Conservation (phyloP, 1,140 invertebrate genomes). For the Uloborus diversus region DNA sequence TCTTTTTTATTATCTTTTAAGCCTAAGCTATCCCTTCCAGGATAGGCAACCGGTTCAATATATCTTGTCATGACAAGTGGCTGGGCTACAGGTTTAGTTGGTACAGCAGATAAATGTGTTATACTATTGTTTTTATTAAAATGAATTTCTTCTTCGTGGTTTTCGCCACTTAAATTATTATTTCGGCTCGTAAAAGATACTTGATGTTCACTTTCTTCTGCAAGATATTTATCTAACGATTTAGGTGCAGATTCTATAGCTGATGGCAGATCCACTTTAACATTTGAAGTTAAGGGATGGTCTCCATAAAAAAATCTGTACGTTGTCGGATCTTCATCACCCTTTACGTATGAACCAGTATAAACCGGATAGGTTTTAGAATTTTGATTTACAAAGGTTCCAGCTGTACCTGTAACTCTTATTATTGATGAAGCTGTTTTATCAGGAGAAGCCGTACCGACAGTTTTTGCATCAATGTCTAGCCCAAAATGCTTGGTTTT, state of each 20-base stretch:
- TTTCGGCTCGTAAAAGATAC: conserved; percentile 7
- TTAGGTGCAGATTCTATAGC: background rate
- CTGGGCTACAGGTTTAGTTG: background rate
- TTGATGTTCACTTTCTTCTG: conserved; percentile 21
- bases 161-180: background rate
- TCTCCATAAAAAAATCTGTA: conserved; percentile 64
- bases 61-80: conserved; percentile 30
- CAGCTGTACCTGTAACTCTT: conserved; percentile 62
- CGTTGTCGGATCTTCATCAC: conserved; percentile 60
- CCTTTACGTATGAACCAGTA: conserved; percentile 62
- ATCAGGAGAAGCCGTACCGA: conserved; percentile 42
- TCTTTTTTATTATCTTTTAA: conserved; percentile 21
- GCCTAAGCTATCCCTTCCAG: conserved; percentile 18
- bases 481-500: conserved; percentile 28
- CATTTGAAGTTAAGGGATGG: conserved; percentile 26
- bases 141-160: background rate
- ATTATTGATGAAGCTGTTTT: conserved; percentile 58
- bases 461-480: conserved; percentile 17
- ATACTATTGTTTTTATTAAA: background rate
- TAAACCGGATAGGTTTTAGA: conserved; percentile 62
- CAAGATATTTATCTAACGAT: background rate
- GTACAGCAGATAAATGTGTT: background rate
- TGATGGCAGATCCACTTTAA: conserved; percentile 22
- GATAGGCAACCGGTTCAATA: conserved; percentile 22
- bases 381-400: conserved; percentile 61